phyloP scores from a whole-genome alignment of 2,113 vertebrate species.

The Atrichornis clamosus region DNA sequence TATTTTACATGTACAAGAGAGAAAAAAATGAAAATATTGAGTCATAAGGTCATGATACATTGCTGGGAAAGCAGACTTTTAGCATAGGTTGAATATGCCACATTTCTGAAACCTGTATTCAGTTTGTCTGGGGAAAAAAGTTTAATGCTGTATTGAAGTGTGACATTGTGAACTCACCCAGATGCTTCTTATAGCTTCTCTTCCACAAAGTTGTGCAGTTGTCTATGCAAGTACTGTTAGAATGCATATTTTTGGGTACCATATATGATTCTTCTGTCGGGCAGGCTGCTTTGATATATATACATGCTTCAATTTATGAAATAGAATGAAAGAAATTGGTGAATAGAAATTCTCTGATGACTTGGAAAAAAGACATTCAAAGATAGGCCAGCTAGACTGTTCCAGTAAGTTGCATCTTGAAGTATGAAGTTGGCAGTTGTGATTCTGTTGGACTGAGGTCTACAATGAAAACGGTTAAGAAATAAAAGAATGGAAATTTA shows the following conservation, averaged over 20 bases:
- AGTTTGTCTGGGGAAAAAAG: accelerated
- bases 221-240: background rate
- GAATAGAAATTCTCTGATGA: background rate
- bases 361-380: background rate
- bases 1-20: background rate
- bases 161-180: background rate
- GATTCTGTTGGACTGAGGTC: background rate
- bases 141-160: background rate
- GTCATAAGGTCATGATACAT: background rate
- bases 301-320: background rate
- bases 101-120: background rate
- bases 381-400: background rate
- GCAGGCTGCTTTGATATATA: background rate
- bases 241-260: background rate
- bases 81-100: background rate
- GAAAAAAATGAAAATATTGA: background rate
- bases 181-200: background rate
- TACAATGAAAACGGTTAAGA: background rate
- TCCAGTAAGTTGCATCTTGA: background rate
- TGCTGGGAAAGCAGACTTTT: background rate
- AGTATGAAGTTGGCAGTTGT: background rate
- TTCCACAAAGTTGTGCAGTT: background rate
- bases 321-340: background rate
- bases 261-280: background rate
- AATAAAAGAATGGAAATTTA: background rate